These are phyloP conservation scores for Calcarius lapponicus DNA, from an alignment of 2,797 vertebrate species.

Conservation along the genomic window DNA sequence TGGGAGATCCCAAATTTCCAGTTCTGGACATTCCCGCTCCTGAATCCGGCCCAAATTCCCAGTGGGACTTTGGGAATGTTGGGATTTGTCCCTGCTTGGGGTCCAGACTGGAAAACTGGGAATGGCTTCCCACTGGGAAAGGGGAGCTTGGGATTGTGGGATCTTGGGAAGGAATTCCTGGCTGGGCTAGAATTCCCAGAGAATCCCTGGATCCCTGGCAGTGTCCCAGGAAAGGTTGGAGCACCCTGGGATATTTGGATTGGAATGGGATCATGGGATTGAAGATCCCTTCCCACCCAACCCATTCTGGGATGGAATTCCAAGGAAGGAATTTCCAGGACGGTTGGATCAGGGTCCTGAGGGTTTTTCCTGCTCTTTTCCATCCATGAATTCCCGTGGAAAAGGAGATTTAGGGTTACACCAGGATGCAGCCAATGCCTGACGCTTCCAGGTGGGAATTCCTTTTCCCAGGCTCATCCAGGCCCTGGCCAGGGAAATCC, in stretches of 20 bases:
- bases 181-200: too few species aligned
- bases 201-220: neutral
- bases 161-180: too few species aligned
- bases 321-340: neutral
- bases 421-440: neutral
- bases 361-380: neutral
- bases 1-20: neutral
- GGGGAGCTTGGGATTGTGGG: too few species aligned
- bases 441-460: neutral
- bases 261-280: neutral
- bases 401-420: neutral
- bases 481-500: neutral
- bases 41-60: neutral
- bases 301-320: neutral
- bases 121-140: too few species aligned
- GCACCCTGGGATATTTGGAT: neutral
- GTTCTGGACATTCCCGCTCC: neutral
- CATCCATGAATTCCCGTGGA: accelerated
- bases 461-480: neutral
- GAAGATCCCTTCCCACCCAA: neutral
- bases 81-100: neutral
- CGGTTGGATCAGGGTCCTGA: neutral
- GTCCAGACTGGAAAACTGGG: neutral
- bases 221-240: neutral
- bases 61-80: neutral